Conservation (phyloP, 2,797 vertebrate species). For the Pangasius mekongensis region DNA sequence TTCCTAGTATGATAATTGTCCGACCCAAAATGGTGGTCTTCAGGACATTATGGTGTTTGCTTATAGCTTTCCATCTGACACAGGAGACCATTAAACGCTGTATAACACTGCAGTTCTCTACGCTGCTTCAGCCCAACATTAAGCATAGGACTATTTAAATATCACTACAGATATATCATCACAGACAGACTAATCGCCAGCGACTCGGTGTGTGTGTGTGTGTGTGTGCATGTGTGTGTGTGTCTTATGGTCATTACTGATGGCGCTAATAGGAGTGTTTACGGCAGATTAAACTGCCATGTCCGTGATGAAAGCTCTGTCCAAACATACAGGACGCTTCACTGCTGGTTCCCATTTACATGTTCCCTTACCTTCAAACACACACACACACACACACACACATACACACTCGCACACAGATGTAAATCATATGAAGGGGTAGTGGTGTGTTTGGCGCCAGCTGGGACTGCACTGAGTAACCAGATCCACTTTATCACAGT, state of each 20-base stretch:
- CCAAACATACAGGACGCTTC: constrained; percentile 84
- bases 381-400: constrained; percentile 43
- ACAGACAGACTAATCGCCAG: not conserved
- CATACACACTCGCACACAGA: constrained; percentile 60
- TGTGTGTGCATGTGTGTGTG: not conserved
- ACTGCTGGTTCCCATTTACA: constrained; percentile 93
- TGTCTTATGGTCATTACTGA: constrained; percentile 88
- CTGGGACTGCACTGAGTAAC: constrained; percentile 86
- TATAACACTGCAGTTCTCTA: not conserved
- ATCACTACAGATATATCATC: constrained; percentile 19
- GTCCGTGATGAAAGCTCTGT: constrained; percentile 90
- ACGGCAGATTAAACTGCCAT: constrained; percentile 90
- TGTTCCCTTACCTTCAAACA: constrained; percentile 41
- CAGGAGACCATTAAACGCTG: not conserved
- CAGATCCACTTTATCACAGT: constrained; percentile 92
- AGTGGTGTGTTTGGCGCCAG: constrained; percentile 79
- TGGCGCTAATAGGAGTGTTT: constrained; percentile 95
- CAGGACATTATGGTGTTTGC: not conserved
- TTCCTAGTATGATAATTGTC: constrained; percentile 7
- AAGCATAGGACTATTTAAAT: not conserved
- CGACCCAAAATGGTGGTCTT: not conserved
- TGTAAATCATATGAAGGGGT: constrained; percentile 88
- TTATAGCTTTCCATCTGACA: not conserved
- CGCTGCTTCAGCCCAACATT: not conserved
- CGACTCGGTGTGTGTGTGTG: not conserved